Evolutionary conservation across 1,140 invertebrate genomes (phyloP).

Genomic region (Paraescarpia echinospica): DNA sequence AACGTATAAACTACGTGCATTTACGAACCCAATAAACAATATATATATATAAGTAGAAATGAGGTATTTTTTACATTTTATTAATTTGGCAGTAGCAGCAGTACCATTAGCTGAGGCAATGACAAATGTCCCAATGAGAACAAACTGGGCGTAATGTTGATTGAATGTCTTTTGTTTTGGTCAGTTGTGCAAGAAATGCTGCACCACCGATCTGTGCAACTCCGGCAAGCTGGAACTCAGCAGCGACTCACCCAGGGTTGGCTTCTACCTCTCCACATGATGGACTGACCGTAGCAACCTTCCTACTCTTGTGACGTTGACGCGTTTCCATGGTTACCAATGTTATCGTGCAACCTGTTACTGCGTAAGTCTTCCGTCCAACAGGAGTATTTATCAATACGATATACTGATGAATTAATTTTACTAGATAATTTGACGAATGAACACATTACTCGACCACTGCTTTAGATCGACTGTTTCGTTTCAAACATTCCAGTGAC

Average conservation of each 20-base stretch:
- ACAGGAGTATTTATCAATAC: neutral
- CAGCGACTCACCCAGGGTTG: neutral
- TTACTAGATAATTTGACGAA: neutral
- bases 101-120: neutral
- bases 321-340: neutral
- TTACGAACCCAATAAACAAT: too few relatives aligned
- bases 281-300: neutral
- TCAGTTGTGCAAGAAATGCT: neutral
- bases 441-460: neutral
- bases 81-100: neutral
- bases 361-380: neutral
- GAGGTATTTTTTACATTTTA: too few relatives aligned
- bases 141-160: neutral
- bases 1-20: too few relatives aligned
- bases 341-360: neutral
- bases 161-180: neutral
- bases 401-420: neutral
- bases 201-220: neutral
- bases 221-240: neutral
- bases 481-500: neutral
- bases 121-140: neutral
- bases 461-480: neutral
- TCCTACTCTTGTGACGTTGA: neutral
- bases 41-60: neutral
- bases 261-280: neutral